phyloP scores from a whole-genome alignment of 2,797 vertebrate genomes.

The Rhyacichthys aspro region DNA sequence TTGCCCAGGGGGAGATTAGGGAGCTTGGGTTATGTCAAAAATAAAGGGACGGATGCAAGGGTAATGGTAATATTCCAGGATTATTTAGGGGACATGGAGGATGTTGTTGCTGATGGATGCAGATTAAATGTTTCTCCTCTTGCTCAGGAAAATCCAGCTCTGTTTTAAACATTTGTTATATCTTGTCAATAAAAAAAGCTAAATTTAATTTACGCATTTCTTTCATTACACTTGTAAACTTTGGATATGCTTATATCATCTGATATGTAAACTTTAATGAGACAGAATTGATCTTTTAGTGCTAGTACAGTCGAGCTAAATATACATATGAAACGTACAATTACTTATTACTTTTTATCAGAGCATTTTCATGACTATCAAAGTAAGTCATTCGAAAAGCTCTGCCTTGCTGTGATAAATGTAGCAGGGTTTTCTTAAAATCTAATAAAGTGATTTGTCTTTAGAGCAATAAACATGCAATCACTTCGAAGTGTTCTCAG shows the following conservation, averaged over 20 bases:
- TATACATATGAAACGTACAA: constrained; percentile 48
- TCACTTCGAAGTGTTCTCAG: constrained; percentile 52
- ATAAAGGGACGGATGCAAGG: constrained; percentile 49
- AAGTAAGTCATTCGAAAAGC: constrained; percentile 47
- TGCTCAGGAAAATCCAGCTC: constrained; percentile 14
- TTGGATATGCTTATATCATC: constrained; percentile 41
- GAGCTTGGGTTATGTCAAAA: constrained; percentile 42
- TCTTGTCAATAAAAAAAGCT: constrained; percentile 34
- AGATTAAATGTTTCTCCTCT: constrained; percentile 12
- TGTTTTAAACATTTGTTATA: constrained; percentile 20
- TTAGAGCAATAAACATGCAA: constrained; percentile 48
- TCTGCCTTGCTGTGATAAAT: constrained; percentile 50
- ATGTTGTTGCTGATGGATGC: constrained; percentile 29
- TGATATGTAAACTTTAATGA: constrained; percentile 35
- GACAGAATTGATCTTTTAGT: constrained; percentile 30
- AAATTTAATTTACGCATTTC: constrained; percentile 38
- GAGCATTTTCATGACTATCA: constrained; percentile 53
- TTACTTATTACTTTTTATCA: constrained; percentile 57
- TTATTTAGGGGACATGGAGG: constrained; percentile 34
- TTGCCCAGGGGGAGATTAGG: constrained; percentile 68
- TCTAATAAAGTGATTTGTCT: constrained; percentile 56
- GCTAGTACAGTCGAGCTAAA: constrained; percentile 43
- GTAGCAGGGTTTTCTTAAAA: constrained; percentile 52
- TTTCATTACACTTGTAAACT: constrained; percentile 39
- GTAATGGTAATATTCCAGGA: constrained; percentile 24